These are phyloP conservation scores for Aselliscus stoliczkanus DNA, from an alignment of 2,797 vertebrate species.

Conservation along the genomic window DNA sequence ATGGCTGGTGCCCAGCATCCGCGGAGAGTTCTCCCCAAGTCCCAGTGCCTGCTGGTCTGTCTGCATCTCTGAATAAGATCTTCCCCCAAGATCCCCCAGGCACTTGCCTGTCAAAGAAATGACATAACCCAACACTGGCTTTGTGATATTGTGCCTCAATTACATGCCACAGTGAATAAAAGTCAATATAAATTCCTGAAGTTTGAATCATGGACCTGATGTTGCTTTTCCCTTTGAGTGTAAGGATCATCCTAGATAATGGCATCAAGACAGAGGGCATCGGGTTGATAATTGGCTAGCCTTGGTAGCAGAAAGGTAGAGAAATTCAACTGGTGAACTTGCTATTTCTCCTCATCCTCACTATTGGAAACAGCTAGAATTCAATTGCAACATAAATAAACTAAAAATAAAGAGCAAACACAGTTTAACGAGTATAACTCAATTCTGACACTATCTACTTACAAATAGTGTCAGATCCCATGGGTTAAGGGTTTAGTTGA, in stretches of 20 bases:
- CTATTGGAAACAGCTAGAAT: not conserved
- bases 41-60: not conserved
- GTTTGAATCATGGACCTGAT: not conserved
- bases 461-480: not conserved
- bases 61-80: not conserved
- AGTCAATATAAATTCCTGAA: not conserved
- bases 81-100: not conserved
- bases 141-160: not conserved
- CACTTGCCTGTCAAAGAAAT: not conserved
- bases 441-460: not conserved
- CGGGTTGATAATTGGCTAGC: not conserved
- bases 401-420: not conserved
- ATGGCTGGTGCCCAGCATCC: not conserved
- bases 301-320: not conserved
- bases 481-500: not conserved
- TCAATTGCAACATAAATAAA: not conserved
- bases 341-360: not conserved
- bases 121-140: not conserved
- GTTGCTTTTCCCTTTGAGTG: not conserved
- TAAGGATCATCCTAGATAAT: not conserved
- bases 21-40: not conserved
- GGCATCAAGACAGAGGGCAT: not conserved
- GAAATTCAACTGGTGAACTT: not conserved
- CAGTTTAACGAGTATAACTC: not conserved
- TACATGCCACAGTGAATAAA: not conserved